Conservation (phyloP, 2,113 vertebrate species). For the Laticauda colubrina region DNA sequence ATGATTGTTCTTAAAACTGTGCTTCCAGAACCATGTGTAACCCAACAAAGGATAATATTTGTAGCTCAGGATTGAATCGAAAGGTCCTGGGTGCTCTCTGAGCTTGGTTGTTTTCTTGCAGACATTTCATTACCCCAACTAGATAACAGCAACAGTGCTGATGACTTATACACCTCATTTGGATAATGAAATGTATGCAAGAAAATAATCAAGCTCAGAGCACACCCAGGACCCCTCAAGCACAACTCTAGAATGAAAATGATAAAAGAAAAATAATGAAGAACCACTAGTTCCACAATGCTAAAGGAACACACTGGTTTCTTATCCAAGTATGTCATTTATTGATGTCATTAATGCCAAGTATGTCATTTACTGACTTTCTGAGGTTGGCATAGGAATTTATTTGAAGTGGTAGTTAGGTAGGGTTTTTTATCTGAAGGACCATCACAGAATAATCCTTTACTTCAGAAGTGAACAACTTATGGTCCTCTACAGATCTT, state of each 20-base stretch:
- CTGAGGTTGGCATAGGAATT: neutral
- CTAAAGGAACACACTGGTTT: neutral
- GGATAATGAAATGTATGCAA: too few species aligned
- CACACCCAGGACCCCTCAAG: too few species aligned
- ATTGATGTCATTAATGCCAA: too few species aligned
- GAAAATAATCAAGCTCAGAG: too few species aligned
- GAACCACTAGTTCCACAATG: neutral
- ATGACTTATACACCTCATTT: too few species aligned
- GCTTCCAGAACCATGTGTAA: neutral
- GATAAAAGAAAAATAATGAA: neutral
- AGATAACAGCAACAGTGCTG: too few species aligned
- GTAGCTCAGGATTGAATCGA: too few species aligned
- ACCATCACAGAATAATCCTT: neutral
- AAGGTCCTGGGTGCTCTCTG: too few species aligned
- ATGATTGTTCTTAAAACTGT: neutral
- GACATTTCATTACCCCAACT: too few species aligned
- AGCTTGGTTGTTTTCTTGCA: too few species aligned
- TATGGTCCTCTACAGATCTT: neutral
- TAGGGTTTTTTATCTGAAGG: neutral
- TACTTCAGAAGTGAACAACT: neutral
- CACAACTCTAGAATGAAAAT: neutral
- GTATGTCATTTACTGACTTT: neutral
- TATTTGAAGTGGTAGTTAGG: neutral
- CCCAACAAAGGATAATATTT: too few species aligned
- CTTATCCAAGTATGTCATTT: neutral